phyloP scores from a whole-genome alignment of 2,888 invertebrate species.

The Melinaea menophilus region DNA sequence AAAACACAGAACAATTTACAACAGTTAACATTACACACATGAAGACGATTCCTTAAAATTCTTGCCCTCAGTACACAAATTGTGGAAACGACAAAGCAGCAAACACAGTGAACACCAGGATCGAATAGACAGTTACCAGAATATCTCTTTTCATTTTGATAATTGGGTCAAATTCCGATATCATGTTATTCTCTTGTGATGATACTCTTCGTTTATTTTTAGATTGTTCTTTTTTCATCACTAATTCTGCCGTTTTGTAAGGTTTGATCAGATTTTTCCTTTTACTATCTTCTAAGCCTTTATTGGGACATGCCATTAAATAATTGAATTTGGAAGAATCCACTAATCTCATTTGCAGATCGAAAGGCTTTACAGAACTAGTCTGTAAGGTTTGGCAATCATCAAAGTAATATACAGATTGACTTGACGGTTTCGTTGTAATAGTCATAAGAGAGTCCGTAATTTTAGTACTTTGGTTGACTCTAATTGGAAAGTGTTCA shows the following conservation, averaged over 20 bases:
- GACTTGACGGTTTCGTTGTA: constrained; percentile 45
- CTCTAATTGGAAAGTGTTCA: constrained; percentile 37
- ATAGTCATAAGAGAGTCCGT: constrained; percentile 43
- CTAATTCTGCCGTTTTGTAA: not conserved
- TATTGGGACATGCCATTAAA: not conserved
- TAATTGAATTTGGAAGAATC: constrained; percentile 12
- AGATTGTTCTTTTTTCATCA: constrained; percentile 16
- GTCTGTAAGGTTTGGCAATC: constrained; percentile 39
- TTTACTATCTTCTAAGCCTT: constrained; percentile 5
- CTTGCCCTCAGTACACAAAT: constrained; percentile 33
- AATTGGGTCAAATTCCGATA: constrained; percentile 42
- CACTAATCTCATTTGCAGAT: constrained; percentile 36
- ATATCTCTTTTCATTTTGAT: constrained; percentile 65
- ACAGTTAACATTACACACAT: constrained; percentile 7
- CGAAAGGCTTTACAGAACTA: constrained; percentile 34
- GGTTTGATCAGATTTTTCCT: not conserved
- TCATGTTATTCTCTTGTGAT: constrained; percentile 1
- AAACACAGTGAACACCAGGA: constrained; percentile 65
- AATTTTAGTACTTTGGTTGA: constrained; percentile 41
- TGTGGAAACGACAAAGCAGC: constrained; percentile 66
- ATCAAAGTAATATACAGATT: constrained; percentile 42
- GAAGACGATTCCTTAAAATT: constrained; percentile 19
- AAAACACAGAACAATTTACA: too few relatives aligned
- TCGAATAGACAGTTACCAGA: constrained; percentile 65
- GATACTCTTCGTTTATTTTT: constrained; percentile 21